Evolutionary conservation across 1,140 invertebrate genomes (phyloP).

Genomic region (Platyscapa corneri): DNA sequence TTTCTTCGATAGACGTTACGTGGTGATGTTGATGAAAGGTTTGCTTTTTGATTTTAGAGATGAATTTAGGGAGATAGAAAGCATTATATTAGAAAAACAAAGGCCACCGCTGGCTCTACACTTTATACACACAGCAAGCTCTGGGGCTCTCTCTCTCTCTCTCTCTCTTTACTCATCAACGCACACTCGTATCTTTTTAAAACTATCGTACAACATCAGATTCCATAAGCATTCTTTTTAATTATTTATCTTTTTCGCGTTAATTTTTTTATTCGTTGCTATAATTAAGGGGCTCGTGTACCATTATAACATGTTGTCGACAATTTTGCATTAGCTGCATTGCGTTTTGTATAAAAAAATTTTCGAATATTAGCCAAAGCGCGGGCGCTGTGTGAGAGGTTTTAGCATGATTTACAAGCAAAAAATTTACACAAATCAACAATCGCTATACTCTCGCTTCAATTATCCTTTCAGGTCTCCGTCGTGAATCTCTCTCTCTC

Average conservation of each 20-base stretch:
- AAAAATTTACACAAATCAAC: conserved; percentile 51
- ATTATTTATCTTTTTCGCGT: conserved; percentile 38
- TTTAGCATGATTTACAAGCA: conserved; percentile 39
- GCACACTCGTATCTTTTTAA: conserved; percentile 22
- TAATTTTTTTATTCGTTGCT: conserved; percentile 12
- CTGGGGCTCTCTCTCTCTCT: conserved; percentile 15
- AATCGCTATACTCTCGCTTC: conserved; percentile 41
- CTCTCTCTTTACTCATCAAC: neutral
- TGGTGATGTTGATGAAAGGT: conserved; percentile 25
- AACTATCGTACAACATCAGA: conserved; percentile 29
- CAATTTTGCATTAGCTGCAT: conserved; percentile 18
- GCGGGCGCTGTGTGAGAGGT: conserved; percentile 5
- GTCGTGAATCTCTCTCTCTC: neutral
- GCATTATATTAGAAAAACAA: conserved; percentile 56
- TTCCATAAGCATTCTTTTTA: conserved; percentile 39
- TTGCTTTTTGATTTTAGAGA: conserved; percentile 23
- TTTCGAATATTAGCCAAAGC: conserved; percentile 18
- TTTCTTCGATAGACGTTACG: conserved; percentile 27
- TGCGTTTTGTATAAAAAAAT: conserved; percentile 34
- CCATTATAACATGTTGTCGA: conserved; percentile 25
- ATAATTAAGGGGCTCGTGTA: conserved; percentile 28
- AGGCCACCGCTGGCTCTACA: conserved; percentile 56
- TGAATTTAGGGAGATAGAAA: conserved; percentile 45
- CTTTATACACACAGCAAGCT: conserved; percentile 45
- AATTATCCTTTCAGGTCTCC: conserved; percentile 31